These are phyloP conservation scores for Thalassaphorura encarpata DNA, from an alignment of 1,140 invertebrate species.

Conservation along the genomic window DNA sequence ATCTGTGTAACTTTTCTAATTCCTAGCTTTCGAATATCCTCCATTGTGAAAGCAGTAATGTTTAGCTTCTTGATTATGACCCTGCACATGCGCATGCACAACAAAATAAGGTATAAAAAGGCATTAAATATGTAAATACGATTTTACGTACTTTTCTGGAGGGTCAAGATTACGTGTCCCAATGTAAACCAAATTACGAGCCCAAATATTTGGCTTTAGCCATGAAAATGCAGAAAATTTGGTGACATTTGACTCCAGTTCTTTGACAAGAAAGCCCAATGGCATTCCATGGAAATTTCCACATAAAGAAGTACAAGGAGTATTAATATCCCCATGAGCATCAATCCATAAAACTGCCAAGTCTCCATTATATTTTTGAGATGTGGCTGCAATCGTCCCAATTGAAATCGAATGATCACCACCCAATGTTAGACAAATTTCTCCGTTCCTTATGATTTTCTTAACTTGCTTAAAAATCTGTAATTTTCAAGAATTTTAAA, in stretches of 20 bases:
- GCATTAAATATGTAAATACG: too few species aligned
- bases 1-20: conserved; percentile 61
- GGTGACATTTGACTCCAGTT: conserved; percentile 8
- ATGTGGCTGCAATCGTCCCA: conserved; percentile 61
- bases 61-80: too few species aligned
- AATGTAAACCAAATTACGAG: conserved; percentile 75
- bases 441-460: conserved; percentile 49
- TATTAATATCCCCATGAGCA: conserved; percentile 89
- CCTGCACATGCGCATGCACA: too few species aligned
- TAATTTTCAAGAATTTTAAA: too few species aligned
- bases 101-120: too few species aligned
- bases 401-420: conserved; percentile 76
- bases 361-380: conserved; percentile 48
- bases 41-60: conserved; percentile 37
- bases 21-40: conserved; percentile 65
- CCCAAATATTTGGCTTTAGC: conserved; percentile 47
- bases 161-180: conserved; percentile 76
- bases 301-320: conserved; percentile 62
- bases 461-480: conserved; percentile 1
- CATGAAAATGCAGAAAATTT: conserved; percentile 14
- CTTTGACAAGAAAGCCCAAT: conserved; percentile 37
- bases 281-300: conserved; percentile 91
- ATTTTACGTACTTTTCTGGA: conserved; percentile 55
- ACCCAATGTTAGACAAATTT: conserved; percentile 57
- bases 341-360: conserved; percentile 86